Conservation (phyloP, 2,797 vertebrate genomes). For the Salmo trutta region DNA sequence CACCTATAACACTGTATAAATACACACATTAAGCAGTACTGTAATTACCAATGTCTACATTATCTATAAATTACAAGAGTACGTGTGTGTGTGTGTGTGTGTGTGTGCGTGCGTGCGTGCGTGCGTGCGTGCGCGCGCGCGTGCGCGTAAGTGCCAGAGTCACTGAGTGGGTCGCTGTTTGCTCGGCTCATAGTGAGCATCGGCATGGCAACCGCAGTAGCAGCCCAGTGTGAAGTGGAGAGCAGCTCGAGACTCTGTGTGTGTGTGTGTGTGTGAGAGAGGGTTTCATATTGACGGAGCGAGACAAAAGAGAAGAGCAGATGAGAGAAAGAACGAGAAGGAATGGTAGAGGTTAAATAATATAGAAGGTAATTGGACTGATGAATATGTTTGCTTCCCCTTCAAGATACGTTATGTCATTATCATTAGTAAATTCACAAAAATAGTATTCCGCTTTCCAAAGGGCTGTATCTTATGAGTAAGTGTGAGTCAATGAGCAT, state of each 20-base stretch:
- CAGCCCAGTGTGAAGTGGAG: slow-evolving; percentile 75
- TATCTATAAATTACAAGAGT: slow-evolving; percentile 12
- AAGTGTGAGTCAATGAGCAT: background rate
- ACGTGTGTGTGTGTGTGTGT: slow-evolving; percentile 4
- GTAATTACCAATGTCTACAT: background rate
- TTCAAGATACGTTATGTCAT: background rate
- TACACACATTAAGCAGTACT: background rate
- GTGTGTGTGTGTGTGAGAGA: background rate
- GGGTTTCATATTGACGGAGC: no score
- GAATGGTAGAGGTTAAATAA: background rate
- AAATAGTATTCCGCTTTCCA: background rate
- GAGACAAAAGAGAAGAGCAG: no score
- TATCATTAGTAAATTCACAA: background rate
- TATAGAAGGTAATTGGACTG: background rate
- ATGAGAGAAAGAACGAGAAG: no score
- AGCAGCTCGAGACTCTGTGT: background rate
- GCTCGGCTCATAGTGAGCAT: slow-evolving; percentile 70
- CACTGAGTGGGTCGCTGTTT: slow-evolving; percentile 73
- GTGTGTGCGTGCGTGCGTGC: background rate
- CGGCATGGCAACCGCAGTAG: slow-evolving; percentile 74
- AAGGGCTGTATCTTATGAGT: background rate
- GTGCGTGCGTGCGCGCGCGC: background rate
- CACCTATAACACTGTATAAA: background rate
- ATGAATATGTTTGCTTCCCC: background rate
- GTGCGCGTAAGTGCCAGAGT: slow-evolving; percentile 56